These are phyloP conservation scores for Hassar affinis DNA, from an alignment of 2,113 vertebrate species.

Conservation along the genomic window DNA sequence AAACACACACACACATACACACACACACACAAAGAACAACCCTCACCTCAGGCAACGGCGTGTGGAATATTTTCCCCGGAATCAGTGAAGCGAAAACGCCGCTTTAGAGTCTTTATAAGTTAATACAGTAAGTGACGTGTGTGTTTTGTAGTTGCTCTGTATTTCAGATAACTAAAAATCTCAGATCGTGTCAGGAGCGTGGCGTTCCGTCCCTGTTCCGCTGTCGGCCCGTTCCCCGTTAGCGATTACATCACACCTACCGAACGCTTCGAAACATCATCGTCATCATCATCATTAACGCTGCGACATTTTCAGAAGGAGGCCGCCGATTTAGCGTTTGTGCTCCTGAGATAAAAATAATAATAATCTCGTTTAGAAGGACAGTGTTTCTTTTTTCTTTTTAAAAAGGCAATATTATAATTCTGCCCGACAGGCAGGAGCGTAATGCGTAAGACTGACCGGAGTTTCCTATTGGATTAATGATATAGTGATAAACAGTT, in stretches of 20 bases:
- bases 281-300: background rate
- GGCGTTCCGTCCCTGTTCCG: background rate
- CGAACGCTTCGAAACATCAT: background rate
- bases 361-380: background rate
- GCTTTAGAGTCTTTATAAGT: background rate
- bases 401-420: too few relatives aligned
- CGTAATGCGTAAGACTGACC: background rate
- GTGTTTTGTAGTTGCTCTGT: too few relatives aligned
- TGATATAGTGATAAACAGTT: background rate
- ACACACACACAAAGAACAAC: too few relatives aligned
- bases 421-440: background rate
- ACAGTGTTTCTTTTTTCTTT: too few relatives aligned
- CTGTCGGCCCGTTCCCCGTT: too few relatives aligned
- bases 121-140: too few relatives aligned
- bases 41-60: background rate
- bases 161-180: background rate
- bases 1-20: background rate
- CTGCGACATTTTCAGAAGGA: background rate
- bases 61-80: background rate
- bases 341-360: background rate
- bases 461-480: background rate
- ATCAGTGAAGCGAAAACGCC: background rate
- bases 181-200: background rate
- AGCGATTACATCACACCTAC: background rate
- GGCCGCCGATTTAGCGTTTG: background rate